Conservation (phyloP, 2,888 invertebrate genomes). For the Anodontia alba region DNA sequence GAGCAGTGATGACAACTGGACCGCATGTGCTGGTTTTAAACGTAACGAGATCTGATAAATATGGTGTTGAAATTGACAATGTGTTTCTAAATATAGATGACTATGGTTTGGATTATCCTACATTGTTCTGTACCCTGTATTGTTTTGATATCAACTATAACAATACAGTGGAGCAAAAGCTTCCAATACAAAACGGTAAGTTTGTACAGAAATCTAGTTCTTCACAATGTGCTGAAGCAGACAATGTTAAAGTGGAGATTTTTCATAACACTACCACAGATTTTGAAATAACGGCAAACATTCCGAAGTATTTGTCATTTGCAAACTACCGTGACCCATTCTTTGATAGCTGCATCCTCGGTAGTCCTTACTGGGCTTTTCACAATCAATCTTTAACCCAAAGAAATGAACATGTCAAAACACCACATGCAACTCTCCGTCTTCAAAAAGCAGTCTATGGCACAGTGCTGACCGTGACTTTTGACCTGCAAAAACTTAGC, state of each 20-base stretch:
- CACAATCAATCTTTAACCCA: conserved; percentile 34
- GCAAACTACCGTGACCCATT: conserved; percentile 55
- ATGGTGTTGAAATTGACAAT: conserved; percentile 62
- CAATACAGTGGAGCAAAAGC: conserved; percentile 21
- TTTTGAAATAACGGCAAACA: conserved; percentile 59
- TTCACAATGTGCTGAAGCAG: conserved; percentile 63
- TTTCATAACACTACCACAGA: conserved; percentile 52
- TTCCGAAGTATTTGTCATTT: conserved; percentile 63
- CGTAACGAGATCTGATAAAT: conserved; percentile 44
- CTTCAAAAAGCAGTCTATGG: conserved; percentile 26
- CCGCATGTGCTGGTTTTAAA: conserved; percentile 48
- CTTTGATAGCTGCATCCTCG: conserved; percentile 56
- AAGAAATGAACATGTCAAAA: conserved; percentile 11
- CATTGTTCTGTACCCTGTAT: conserved; percentile 53
- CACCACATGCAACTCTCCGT: conserved; percentile 16
- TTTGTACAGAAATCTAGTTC: conserved; percentile 58
- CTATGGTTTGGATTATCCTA: conserved; percentile 34
- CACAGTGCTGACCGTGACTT: conserved; percentile 20
- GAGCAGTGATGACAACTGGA: conserved; percentile 36
- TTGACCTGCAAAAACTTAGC: conserved; percentile 35
- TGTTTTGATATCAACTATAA: conserved; percentile 59
- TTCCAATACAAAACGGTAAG: conserved; percentile 49
- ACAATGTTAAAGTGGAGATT: conserved; percentile 63
- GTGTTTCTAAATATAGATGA: conserved; percentile 50
- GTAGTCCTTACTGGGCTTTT: conserved; percentile 61